A percentile compares a stretch with the other conserved stretches of the same genome.
These are phyloP conservation scores for Riparia riparia DNA, from an alignment of 2,113 vertebrate species.

Conservation along the genomic window DNA sequence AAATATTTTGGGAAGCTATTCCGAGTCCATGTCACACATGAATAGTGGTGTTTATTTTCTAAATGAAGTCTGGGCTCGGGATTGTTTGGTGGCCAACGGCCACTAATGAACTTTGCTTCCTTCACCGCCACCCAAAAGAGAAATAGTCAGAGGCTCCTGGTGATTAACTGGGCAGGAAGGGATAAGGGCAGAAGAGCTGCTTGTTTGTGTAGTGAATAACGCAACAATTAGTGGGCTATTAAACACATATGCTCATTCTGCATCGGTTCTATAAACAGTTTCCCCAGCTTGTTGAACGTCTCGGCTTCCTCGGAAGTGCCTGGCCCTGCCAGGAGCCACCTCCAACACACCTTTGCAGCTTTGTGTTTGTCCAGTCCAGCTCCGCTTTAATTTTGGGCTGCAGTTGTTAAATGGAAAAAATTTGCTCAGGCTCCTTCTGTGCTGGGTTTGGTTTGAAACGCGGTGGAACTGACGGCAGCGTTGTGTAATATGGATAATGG, in stretches of 20 bases:
- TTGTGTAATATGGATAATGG: slow-evolving; percentile 12
- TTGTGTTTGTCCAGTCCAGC: neutral
- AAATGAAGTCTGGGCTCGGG: slow-evolving; percentile 10
- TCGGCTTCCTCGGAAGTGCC: neutral
- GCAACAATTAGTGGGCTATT: slow-evolving; percentile 64
- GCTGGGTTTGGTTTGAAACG: neutral
- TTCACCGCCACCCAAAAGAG: slow-evolving; percentile 50
- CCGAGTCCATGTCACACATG: neutral
- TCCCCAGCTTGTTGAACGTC: neutral
- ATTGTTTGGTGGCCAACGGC: slow-evolving; percentile 16
- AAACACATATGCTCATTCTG: slow-evolving; percentile 44
- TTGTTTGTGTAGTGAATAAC: slow-evolving; percentile 68
- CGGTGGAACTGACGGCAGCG: neutral
- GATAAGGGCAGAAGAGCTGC: slow-evolving; percentile 60
- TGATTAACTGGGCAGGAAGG: slow-evolving; percentile 66
- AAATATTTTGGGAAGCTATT: slow-evolving; percentile 58
- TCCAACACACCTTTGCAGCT: neutral
- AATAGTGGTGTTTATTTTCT: slow-evolving; percentile 54
- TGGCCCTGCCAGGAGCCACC: neutral
- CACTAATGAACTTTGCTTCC: slow-evolving; percentile 69
- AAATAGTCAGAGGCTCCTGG: slow-evolving; percentile 52
- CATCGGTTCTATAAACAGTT: slow-evolving; percentile 30
- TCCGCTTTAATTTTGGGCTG: neutral
- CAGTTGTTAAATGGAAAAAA: slow-evolving; percentile 5
- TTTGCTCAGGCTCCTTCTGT: neutral